Percentiles rank a stretch among this genome's conserved stretches.
phyloP scores from a whole-genome alignment of 2,113 vertebrate genomes.

The Natator depressus region DNA sequence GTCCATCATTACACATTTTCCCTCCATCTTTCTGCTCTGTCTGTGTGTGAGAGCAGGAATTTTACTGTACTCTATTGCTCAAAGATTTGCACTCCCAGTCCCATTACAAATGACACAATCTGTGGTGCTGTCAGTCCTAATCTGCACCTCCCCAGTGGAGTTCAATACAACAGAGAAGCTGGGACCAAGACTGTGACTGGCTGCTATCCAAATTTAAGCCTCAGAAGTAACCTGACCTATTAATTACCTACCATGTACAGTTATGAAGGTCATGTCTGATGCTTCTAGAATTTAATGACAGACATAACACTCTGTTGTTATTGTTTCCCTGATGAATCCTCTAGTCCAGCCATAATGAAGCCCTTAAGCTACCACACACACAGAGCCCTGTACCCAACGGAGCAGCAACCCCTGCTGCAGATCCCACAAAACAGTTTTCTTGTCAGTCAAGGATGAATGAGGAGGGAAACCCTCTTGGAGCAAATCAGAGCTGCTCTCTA shows the following conservation, averaged over 20 bases:
- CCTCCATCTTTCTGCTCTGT: not conserved
- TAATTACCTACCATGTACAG: not conserved
- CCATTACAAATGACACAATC: fast-evolving
- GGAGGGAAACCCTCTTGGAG: not conserved
- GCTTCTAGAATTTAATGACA: not conserved
- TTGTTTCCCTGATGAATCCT: not conserved
- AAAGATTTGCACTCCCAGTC: not conserved
- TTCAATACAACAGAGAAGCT: not conserved
- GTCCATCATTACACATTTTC: not conserved
- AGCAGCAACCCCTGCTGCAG: not conserved
- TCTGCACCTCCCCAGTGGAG: not conserved
- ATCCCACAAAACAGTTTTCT: not conserved
- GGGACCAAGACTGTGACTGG: not conserved
- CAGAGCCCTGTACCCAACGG: not conserved
- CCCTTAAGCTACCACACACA: not conserved
- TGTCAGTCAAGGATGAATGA: not conserved
- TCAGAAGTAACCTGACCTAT: not conserved
- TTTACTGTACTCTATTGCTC: not conserved
- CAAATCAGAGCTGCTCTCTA: not conserved
- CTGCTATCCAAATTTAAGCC: not conserved
- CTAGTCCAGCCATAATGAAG: not conserved
- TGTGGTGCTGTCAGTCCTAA: not conserved
- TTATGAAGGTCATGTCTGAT: not conserved
- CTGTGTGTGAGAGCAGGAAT: not conserved
- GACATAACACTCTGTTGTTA: not conserved